Evolutionary conservation across 2,888 invertebrate genomes (phyloP).

Genomic region (Cabera pusaria): DNA sequence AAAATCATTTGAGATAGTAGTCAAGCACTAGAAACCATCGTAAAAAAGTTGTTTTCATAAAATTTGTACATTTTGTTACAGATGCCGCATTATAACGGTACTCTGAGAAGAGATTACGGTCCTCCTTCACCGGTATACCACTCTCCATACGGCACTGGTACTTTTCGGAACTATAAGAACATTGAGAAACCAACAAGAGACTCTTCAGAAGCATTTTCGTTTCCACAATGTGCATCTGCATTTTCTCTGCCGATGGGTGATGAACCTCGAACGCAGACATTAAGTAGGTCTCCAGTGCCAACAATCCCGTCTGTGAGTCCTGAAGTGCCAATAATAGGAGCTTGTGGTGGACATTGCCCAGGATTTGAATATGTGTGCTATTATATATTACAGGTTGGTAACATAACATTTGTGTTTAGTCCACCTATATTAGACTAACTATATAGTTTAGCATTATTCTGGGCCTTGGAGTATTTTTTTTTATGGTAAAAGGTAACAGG

Average conservation of each 20-base stretch:
- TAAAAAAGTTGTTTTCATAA: no score
- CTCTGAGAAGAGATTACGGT: slow-evolving; percentile 60
- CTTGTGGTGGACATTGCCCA: slow-evolving; percentile 87
- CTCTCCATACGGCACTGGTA: slow-evolving; percentile 68
- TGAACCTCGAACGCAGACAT: slow-evolving; percentile 46
- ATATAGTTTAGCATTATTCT: no score
- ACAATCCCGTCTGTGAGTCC: slow-evolving; percentile 66
- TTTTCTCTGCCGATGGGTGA: slow-evolving; percentile 73
- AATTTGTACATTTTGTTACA: no score
- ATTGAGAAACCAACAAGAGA: slow-evolving; percentile 49
- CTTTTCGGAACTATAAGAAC: slow-evolving; percentile 65
- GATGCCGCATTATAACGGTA: slow-evolving; percentile 68
- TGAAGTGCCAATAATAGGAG: slow-evolving; percentile 84
- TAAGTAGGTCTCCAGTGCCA: slow-evolving; percentile 58
- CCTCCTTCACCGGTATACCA: slow-evolving; percentile 77
- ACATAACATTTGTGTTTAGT: no score
- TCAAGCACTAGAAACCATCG: no score
- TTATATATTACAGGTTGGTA: slow-evolving; percentile 85
- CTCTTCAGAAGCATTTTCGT: slow-evolving; percentile 56
- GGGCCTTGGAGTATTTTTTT: no score
- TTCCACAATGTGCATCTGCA: slow-evolving; percentile 71
- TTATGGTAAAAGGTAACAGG: no score
- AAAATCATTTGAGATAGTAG: no score
- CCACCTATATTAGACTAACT: no score
- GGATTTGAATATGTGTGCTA: slow-evolving; percentile 89